These are phyloP conservation scores for Ennomos quercinarius DNA, from an alignment of 2,888 invertebrate genomes.

Conservation along the genomic window DNA sequence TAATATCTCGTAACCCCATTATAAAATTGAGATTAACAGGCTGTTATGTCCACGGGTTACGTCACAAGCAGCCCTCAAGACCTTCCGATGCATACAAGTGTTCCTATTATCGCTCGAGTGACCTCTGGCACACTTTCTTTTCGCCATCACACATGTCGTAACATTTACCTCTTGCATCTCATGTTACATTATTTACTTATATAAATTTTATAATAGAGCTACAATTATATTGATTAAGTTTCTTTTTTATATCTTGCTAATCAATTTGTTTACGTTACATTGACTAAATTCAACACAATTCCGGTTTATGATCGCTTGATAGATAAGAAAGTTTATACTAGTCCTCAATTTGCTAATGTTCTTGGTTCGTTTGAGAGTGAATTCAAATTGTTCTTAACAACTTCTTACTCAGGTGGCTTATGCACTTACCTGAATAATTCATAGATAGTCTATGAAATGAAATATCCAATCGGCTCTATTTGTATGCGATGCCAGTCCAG, in stretches of 20 bases:
- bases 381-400: slow-evolving; percentile 23
- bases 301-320: slow-evolving; percentile 8
- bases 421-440: slow-evolving; percentile 37
- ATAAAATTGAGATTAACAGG: no score
- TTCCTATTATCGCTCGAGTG: slow-evolving; percentile 48
- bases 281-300: slow-evolving; percentile 11
- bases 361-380: slow-evolving; percentile 15
- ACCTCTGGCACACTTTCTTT: slow-evolving; percentile 57
- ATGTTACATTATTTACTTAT: slow-evolving; percentile 21
- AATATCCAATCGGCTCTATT: slow-evolving; percentile 46
- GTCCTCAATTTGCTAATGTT: slow-evolving; percentile 16
- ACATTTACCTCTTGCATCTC: slow-evolving; percentile 12
- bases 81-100: slow-evolving; percentile 44
- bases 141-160: slow-evolving; percentile 34
- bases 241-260: slow-evolving; percentile 12
- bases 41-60: slow-evolving; percentile 9
- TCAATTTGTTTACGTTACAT: slow-evolving; percentile 8
- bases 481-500: slow-evolving; percentile 60
- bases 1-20: no score
- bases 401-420: slow-evolving; percentile 15
- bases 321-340: slow-evolving; percentile 18
- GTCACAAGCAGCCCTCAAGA: slow-evolving; percentile 21
- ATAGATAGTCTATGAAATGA: slow-evolving; percentile 31
- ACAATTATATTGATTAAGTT: slow-evolving; percentile 19
- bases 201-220: slow-evolving; percentile 5